Conservation (phyloP, 2,797 vertebrate genomes). For the Adrianichthys oophorus region DNA sequence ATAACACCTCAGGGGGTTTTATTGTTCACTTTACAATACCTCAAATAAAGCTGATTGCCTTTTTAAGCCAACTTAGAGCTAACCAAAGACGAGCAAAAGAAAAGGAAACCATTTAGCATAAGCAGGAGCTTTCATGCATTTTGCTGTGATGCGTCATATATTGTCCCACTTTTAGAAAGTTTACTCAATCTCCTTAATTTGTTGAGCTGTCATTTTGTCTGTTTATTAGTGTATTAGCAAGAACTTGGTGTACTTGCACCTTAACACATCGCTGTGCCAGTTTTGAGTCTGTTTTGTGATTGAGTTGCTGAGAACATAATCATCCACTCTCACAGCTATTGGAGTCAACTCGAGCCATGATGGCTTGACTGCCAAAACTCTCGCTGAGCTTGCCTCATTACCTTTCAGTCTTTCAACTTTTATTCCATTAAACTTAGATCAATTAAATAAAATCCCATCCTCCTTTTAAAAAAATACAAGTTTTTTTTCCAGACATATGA, state of each 20-base stretch:
- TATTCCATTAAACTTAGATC: conserved; percentile 16
- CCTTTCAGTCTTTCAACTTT: conserved; percentile 5
- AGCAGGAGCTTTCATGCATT: conserved; percentile 1
- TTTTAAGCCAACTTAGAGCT: not conserved
- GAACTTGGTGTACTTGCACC: conserved; percentile 8
- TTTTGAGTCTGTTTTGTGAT: too few species aligned
- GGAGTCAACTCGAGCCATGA: conserved; percentile 35
- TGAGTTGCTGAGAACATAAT: conserved; percentile 38
- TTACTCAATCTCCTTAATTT: conserved; percentile 40
- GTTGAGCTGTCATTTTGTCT: conserved; percentile 20
- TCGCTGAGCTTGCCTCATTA: conserved; percentile 27
- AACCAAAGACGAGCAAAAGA: not conserved
- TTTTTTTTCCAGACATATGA: conserved; percentile 4
- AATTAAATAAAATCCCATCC: conserved; percentile 26
- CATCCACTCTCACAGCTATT: conserved; percentile 40
- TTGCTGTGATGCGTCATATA: conserved; percentile 14
- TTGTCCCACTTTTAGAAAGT: conserved; percentile 20
- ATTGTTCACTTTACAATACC: conserved; percentile 13
- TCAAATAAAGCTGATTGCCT: conserved; percentile 1
- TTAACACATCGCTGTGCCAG: conserved; percentile 20
- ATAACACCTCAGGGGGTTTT: conserved; percentile 7
- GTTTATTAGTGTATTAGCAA: conserved; percentile 12
- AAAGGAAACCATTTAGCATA: too few species aligned
- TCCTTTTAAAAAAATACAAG: conserved; percentile 25
- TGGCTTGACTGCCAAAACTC: conserved; percentile 38